Conservation (phyloP, 2,888 invertebrate genomes). For the Phalangium opilio region DNA sequence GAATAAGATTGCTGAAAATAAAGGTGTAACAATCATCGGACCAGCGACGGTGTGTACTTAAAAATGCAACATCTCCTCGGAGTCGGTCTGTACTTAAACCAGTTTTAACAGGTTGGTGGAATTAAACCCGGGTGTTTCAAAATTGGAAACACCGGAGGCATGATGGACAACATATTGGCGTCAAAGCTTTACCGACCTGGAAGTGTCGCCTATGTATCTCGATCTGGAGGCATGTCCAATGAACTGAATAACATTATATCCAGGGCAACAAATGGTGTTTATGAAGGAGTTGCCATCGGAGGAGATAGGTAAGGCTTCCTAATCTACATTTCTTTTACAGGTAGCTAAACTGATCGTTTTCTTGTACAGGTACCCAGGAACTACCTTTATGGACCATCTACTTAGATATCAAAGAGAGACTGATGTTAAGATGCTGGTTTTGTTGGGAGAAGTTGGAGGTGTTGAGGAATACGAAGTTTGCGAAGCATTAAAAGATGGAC, state of each 20-base stretch:
- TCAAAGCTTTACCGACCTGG: constrained; percentile 94
- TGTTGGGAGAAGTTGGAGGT: constrained; percentile 97
- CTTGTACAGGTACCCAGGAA: constrained; percentile 71
- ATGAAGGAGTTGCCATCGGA: constrained; percentile 94
- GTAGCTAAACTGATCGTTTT: neutral
- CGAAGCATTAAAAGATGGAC: constrained; percentile 57
- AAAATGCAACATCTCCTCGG: neutral
- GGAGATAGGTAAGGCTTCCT: constrained; percentile 51
- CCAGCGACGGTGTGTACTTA: constrained; percentile 41
- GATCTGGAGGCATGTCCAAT: constrained; percentile 99
- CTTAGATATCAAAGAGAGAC: constrained; percentile 54
- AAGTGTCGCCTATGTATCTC: constrained; percentile 91
- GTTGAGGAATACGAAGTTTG: constrained; percentile 95
- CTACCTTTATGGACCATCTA: constrained; percentile 95
- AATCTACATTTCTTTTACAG: neutral
- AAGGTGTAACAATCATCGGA: constrained; percentile 74
- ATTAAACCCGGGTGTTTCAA: constrained; percentile 98
- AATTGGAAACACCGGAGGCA: constrained; percentile 98
- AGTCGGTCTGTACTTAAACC: neutral
- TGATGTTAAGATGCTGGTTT: constrained; percentile 76
- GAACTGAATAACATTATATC: constrained; percentile 96
- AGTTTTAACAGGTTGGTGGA: constrained; percentile 52
- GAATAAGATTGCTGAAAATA: constrained; percentile 64
- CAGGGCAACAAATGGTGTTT: constrained; percentile 89
- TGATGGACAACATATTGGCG: constrained; percentile 97